Percentiles rank a stretch among this genome's conserved stretches.
Conservation (phyloP, 2,113 vertebrate species). For the Oreochromis spilurus region DNA sequence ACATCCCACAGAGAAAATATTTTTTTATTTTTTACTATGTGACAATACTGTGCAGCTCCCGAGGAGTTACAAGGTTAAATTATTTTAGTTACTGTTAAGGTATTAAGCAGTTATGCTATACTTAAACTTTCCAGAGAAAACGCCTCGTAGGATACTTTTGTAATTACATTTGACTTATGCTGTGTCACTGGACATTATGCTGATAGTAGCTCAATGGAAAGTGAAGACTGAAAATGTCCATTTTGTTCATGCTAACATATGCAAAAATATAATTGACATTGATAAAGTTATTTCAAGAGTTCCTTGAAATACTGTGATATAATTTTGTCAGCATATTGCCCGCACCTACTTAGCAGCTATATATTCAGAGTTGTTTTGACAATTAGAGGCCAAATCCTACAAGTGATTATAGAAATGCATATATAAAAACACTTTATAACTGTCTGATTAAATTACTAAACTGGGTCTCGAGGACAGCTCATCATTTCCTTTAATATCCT, state of each 20-base stretch:
- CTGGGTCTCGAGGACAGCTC: neutral
- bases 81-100: neutral
- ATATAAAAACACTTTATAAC: neutral
- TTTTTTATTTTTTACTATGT: neutral
- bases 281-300: neutral
- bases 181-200: neutral
- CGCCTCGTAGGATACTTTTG: neutral
- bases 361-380: neutral
- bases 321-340: neutral
- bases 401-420: neutral
- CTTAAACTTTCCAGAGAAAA: neutral
- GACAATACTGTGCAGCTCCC: neutral
- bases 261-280: neutral
- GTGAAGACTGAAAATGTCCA: neutral
- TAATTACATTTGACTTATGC: neutral
- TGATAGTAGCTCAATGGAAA: neutral
- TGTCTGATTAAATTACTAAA: neutral
- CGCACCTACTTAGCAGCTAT: neutral
- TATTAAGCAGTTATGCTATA: neutral
- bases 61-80: neutral
- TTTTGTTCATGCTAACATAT: neutral
- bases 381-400: neutral
- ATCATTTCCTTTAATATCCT: neutral
- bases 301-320: neutral
- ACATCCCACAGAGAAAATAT: neutral